Evolutionary conservation across 1,140 invertebrate species (phyloP).

Genomic region (Nylanderia fulva): DNA sequence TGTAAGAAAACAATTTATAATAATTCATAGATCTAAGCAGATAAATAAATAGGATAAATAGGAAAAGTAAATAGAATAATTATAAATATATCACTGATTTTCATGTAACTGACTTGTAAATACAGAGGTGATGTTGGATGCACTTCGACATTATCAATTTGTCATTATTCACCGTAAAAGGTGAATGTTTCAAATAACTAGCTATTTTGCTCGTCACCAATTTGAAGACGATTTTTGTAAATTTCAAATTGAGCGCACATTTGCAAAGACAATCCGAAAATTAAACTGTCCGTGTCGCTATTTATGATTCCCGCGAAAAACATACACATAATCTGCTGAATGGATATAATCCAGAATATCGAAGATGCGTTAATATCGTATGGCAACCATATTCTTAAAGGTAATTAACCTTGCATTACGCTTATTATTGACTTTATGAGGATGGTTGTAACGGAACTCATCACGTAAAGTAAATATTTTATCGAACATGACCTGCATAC

Average conservation of each 20-base stretch:
- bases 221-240: conserved; percentile 52
- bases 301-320: conserved; percentile 5
- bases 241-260: conserved; percentile 63
- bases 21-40: too few relatives aligned
- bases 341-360: conserved; percentile 23
- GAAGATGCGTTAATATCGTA: conserved; percentile 4
- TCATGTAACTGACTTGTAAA: conserved; percentile 11
- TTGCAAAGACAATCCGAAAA: conserved; percentile 62
- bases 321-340: conserved; percentile 22
- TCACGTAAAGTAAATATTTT: background rate
- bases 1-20: too few relatives aligned
- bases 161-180: background rate
- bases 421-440: conserved; percentile 13
- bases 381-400: conserved; percentile 57
- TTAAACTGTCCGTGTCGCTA: conserved; percentile 50
- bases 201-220: background rate
- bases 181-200: background rate
- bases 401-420: background rate
- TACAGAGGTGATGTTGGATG: conserved; percentile 6
- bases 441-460: background rate
- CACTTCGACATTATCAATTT: background rate
- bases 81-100: too few relatives aligned
- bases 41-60: too few relatives aligned
- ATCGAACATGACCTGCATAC: background rate
- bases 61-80: too few relatives aligned